These are phyloP conservation scores for Eristalinus sepulchralis DNA, from an alignment of 2,888 invertebrate species.

Conservation along the genomic window DNA sequence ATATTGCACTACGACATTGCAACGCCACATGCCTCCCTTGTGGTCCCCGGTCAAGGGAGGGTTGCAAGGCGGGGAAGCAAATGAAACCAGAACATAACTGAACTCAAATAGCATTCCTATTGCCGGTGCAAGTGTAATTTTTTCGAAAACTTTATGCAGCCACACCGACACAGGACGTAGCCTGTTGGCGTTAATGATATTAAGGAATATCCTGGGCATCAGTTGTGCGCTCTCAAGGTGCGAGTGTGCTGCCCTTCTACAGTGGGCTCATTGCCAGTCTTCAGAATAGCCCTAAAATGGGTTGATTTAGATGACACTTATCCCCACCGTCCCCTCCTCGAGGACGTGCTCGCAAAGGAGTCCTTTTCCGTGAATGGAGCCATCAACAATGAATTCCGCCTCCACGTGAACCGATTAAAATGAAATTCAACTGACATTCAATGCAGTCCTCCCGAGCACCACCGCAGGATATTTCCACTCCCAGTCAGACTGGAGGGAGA, in stretches of 20 bases:
- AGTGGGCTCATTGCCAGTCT: constrained; percentile 25
- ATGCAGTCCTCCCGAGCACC: constrained; percentile 48
- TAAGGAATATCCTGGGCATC: constrained; percentile 54
- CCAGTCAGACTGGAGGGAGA: constrained; percentile 20
- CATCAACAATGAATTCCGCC: constrained; percentile 32
- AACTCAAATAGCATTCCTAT: constrained; percentile 58
- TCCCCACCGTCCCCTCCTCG: constrained; percentile 6
- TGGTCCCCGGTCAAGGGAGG: constrained; percentile 10
- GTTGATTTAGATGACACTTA: constrained; percentile 51
- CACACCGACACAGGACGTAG: constrained; percentile 11
- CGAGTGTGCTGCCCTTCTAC: background rate
- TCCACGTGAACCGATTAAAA: constrained; percentile 39
- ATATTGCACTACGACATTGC: constrained; percentile 17
- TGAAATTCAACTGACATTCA: constrained; percentile 48
- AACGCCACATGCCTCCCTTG: constrained; percentile 23
- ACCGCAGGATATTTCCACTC: constrained; percentile 4
- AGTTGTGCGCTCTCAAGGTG: background rate
- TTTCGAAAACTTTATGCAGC: constrained; percentile 33
- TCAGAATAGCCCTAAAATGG: constrained; percentile 3
- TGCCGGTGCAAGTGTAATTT: constrained; percentile 58
- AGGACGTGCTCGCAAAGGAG: background rate
- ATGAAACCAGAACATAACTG: constrained; percentile 52
- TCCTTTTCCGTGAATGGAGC: constrained; percentile 26
- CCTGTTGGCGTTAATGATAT: constrained; percentile 53
- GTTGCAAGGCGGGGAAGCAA: constrained; percentile 23